Base-by-base conservation (phyloP, 2,113 vertebrate genomes). In the Gorsachius goisagi region DNA sequence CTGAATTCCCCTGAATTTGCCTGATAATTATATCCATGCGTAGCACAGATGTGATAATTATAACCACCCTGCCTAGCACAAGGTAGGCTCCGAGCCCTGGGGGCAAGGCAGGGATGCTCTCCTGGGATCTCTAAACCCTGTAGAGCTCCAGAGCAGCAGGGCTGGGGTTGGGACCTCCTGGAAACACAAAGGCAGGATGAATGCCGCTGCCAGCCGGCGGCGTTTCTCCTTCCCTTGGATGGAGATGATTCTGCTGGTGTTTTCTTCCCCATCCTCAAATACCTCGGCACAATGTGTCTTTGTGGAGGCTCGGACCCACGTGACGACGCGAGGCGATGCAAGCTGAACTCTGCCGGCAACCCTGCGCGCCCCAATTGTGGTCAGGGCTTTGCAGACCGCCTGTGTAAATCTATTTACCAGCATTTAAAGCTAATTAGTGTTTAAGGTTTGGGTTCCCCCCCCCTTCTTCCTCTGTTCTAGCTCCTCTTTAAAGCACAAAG, bases 141-240 rank as follows among this genome's bases (percentile, higher is more conserved):
- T 11, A 41, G 84, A 67, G 88, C 28, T 63, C 8, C 26, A 45
- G 60, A 60, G 64, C 62, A 28, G 39, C 53, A 9, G 10, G 17
- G 7, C 11, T 15, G 26, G 26, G 27, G 6, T 53, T 66, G 56
- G 63, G 37, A 53, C 2, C 9, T 0, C 60, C 63, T 37, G 60
- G 45, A 52, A 55, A 7, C 19, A 4, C 16, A 7, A 15, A 20
- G 18, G n/a, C 45, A 23, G 0, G 1, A 1, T 9, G 56, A 56
- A 30, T 2, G 27, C 68, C 58, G 50, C 92, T 44, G 2, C 47
- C 50, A 23, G 59, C 15, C 3, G 9, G 44, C 2, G 6, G 9
- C 20, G 32, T 67, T 49, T 50, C 85, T 88, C 67, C 72, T 35
- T 87, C 16, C 62, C 78, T 45, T 82, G 59, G 66, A 9, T 18